These are phyloP conservation scores for Phylloscopus trochilus DNA, from an alignment of 2,113 vertebrate genomes.

Conservation along the genomic window DNA sequence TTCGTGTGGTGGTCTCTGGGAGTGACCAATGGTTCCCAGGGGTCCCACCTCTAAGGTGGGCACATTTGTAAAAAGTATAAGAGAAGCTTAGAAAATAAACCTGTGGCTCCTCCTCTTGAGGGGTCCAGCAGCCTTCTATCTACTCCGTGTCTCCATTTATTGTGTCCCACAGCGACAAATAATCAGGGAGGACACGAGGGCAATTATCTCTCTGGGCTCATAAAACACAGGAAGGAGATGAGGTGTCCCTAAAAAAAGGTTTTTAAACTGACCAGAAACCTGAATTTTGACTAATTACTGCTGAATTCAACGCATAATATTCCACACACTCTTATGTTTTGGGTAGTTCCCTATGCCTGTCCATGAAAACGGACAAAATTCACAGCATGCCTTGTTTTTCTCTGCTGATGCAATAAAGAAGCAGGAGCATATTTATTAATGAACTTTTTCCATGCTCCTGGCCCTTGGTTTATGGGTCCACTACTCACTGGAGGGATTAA, in stretches of 20 bases:
- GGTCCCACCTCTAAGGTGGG: no score
- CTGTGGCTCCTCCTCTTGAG: no score
- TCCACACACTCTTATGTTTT: not conserved
- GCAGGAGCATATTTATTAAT: not conserved
- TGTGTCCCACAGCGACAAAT: no score
- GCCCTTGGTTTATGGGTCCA: not conserved
- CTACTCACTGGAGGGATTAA: not conserved
- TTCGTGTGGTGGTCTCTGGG: no score
- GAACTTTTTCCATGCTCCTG: not conserved
- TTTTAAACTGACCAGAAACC: not conserved
- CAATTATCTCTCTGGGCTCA: not conserved
- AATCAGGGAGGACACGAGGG: not conserved
- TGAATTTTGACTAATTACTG: not conserved
- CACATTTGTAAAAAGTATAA: no score
- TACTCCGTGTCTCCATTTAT: no score
- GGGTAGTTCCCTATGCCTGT: not conserved
- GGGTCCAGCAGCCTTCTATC: no score
- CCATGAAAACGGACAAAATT: not conserved
- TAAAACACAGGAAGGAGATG: not conserved
- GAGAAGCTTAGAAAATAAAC: no score
- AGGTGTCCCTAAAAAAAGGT: not conserved
- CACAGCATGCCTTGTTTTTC: not conserved
- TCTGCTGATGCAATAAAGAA: not conserved
- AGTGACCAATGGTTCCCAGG: no score
- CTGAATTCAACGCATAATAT: not conserved